phyloP scores from a whole-genome alignment of 2,797 vertebrate genomes.

The Coreius guichenoti region DNA sequence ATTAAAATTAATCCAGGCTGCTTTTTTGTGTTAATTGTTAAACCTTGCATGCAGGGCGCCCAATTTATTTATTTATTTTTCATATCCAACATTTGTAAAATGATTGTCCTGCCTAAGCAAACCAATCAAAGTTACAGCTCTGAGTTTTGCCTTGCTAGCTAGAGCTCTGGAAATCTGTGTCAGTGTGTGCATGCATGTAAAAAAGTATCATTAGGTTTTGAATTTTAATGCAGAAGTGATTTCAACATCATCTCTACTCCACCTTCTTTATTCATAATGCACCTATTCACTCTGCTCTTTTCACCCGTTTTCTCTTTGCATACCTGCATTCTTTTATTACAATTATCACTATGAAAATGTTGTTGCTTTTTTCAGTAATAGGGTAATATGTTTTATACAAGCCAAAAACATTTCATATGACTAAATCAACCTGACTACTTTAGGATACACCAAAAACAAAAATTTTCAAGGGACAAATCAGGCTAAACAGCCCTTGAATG shows the following conservation, averaged over 20 bases:
- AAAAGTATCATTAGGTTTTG: not conserved
- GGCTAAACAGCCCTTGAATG: not conserved
- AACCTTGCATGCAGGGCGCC: not conserved
- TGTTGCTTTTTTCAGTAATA: no score
- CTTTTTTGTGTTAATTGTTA: not conserved
- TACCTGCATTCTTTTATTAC: no score
- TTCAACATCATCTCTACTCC: not conserved
- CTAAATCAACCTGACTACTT: not conserved
- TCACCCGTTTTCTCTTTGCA: no score
- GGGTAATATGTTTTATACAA: not conserved
- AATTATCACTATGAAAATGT: no score
- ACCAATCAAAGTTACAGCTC: not conserved
- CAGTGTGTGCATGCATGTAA: conserved; percentile 10
- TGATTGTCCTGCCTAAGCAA: not conserved
- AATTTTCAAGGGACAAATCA: not conserved
- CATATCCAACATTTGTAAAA: not conserved
- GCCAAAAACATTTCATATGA: not conserved
- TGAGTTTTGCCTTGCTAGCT: not conserved
- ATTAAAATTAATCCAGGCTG: no score
- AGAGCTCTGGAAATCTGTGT: conserved; percentile 2
- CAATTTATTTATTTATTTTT: not conserved
- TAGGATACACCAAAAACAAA: not conserved
- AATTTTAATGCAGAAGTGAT: conserved; percentile 26
- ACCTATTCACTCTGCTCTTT: no score
- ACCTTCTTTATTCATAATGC: no score